Evolutionary conservation across 2,888 invertebrate species (phyloP).

Genomic region (Thelaira solivaga): DNA sequence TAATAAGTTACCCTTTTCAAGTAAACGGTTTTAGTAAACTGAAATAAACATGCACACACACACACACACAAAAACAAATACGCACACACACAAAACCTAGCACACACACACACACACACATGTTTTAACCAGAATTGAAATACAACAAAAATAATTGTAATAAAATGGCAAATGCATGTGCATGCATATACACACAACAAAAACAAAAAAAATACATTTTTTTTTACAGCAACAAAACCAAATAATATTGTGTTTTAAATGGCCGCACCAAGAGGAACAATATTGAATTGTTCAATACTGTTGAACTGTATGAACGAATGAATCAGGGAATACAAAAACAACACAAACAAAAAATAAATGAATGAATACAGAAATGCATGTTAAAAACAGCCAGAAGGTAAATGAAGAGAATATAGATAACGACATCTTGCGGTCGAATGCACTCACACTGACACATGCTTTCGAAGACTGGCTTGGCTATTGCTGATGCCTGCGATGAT

Average conservation of each 20-base stretch:
- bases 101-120: background rate
- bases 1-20: no score
- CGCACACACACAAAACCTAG: no score
- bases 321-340: background rate
- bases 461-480: background rate
- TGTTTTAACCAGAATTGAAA: background rate
- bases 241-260: slow-evolving; percentile 13
- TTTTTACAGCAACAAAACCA: no score
- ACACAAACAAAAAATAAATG: no score
- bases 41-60: no score
- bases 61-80: no score
- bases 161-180: background rate
- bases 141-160: slow-evolving; percentile 1
- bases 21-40: no score
- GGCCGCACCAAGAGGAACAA: slow-evolving; percentile 4
- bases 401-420: slow-evolving; percentile 52
- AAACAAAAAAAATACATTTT: background rate
- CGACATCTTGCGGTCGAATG: slow-evolving; percentile 56
- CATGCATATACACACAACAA: no score
- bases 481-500: slow-evolving; percentile 2
- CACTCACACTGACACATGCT: slow-evolving; percentile 10
- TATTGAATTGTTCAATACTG: slow-evolving; percentile 3
- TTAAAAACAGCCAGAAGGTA: slow-evolving; percentile 36
- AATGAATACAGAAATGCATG: slow-evolving; percentile 6
- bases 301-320: background rate